phyloP scores from a whole-genome alignment of 2,113 vertebrate genomes.

The Phylloscopus trochiloides region DNA sequence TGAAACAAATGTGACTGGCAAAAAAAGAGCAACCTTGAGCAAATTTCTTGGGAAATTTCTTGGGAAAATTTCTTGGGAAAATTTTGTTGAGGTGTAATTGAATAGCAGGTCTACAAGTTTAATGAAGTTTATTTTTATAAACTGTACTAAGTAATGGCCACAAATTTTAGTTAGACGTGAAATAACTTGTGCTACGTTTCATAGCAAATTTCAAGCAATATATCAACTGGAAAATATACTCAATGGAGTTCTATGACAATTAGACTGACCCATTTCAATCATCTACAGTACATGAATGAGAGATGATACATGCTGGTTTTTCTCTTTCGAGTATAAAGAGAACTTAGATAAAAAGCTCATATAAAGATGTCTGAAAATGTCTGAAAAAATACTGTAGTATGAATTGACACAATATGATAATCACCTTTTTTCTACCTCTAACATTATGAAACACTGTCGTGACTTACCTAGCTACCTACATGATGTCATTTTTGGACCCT shows the following conservation, averaged over 20 bases:
- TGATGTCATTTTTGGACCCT: not conserved
- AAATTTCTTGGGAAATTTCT: not conserved
- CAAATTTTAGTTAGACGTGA: not conserved
- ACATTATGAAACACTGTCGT: not conserved
- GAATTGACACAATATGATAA: not conserved
- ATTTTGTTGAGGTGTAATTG: not conserved
- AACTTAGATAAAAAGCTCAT: not conserved
- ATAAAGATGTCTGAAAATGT: not conserved
- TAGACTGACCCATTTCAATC: not conserved
- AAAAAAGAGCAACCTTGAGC: not conserved
- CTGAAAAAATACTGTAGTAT: not conserved
- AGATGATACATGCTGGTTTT: not conserved
- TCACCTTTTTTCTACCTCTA: not conserved
- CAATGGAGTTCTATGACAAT: not conserved
- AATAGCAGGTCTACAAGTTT: not conserved
- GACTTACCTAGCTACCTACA: not conserved
- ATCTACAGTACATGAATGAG: not conserved
- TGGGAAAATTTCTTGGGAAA: not conserved
- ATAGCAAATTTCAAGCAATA: not conserved
- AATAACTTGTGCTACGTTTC: not conserved
- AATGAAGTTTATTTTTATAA: not conserved
- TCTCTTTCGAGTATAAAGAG: fast-evolving
- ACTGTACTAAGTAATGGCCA: not conserved
- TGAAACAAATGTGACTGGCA: not conserved
- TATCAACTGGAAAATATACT: not conserved